Evolutionary conservation across 2,888 invertebrate genomes (phyloP), one percentile per base, ranked within the genome.

Genomic region (Hirtodrosophila alboralis): DNA sequence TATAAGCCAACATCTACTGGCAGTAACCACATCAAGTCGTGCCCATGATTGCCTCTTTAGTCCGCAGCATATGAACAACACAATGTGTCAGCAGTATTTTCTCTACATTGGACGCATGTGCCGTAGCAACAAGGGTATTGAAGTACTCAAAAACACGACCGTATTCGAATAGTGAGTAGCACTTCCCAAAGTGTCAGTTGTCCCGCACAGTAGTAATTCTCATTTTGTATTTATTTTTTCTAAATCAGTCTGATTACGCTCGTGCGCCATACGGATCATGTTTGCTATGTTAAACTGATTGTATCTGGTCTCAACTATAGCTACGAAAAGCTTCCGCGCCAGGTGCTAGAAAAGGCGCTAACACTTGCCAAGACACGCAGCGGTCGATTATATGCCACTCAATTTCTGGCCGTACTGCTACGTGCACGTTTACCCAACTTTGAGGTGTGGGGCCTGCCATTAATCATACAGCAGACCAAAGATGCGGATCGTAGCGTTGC

Each of bases 51-150:
- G 96, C 73, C 91, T 97, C 13, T 96, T 97, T 85, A 96, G 96
- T 89, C 97, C 97, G 0, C 95, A 95, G 75, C 95, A 96, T 88
- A 94, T 97, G 93, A 93, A 94, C 76, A 96, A 95, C 84, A 97
- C 97, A 0, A 95, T 97, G 91, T 96, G 97, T 89, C 97, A 97
- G 90, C 95, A 96, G 92, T 98, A 98, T 92, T 98, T 98, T 91
- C 92, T 98, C 36, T 96, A 97, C 88, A 94, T 98, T 64, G 98
- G 98, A 0, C 95, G 96, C 75, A 92, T 98, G 84, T 95, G 95
- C 75, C 94, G 95, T 66, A 93, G 93, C 5, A 92, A 93, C 47
- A 92, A 92, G 37, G 96, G 96, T 1, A 91, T 94, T 33, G 92
- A 92, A 70, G 92, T 95, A 47, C 92, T 98, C 40, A 95, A 95